Evolutionary conservation across 2,113 vertebrate species (phyloP).

Genomic region (Lampris incognitus): DNA sequence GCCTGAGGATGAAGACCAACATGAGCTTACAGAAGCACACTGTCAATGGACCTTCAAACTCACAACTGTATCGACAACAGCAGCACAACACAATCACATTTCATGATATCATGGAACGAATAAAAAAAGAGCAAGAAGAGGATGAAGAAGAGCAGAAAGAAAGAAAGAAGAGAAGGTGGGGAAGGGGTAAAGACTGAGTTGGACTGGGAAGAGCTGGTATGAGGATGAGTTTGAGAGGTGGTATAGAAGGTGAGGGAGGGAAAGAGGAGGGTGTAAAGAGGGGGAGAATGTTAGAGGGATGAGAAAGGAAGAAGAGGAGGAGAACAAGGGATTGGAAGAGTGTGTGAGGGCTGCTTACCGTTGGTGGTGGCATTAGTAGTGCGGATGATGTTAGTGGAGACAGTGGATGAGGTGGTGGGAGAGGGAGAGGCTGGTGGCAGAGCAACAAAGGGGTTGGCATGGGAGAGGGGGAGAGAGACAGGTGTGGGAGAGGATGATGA

Average conservation of each 20-base stretch:
- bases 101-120: not conserved
- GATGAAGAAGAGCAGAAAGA: not conserved
- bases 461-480: not conserved
- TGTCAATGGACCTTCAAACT: too few species aligned
- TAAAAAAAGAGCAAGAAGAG: not conserved
- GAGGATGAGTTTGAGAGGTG: too few species aligned
- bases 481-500: not conserved
- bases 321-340: not conserved
- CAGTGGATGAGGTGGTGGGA: too few species aligned
- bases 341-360: too few species aligned
- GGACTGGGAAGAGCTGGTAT: not conserved
- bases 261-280: too few species aligned
- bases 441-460: not conserved
- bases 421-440: too few species aligned
- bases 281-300: not conserved
- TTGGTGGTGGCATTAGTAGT: too few species aligned
- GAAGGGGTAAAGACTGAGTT: not conserved
- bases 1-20: too few species aligned
- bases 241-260: not conserved
- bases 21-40: too few species aligned
- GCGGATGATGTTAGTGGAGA: too few species aligned
- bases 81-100: too few species aligned
- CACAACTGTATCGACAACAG: too few species aligned
- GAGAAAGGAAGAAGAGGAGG: not conserved
- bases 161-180: not conserved